Evolutionary conservation across 2,113 vertebrate genomes (phyloP).

Genomic region (Elachura formosa): DNA sequence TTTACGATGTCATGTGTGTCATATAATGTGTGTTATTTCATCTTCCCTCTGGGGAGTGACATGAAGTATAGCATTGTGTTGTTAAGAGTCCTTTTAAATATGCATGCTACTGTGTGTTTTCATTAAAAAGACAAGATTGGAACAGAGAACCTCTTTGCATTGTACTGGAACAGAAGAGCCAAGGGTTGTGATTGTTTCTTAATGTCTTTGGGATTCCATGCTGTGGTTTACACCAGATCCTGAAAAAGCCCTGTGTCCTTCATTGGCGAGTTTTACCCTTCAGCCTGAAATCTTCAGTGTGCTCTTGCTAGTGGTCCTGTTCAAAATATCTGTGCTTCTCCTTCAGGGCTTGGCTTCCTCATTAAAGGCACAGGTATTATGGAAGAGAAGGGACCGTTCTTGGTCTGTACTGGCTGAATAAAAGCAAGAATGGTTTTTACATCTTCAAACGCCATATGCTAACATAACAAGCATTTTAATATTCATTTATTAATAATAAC

Average conservation of each 20-base stretch:
- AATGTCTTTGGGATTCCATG: not conserved
- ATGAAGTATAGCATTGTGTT: not conserved
- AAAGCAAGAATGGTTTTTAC: slow-evolving; percentile 22
- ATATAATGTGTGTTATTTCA: not conserved
- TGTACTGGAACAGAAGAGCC: not conserved
- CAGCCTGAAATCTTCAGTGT: not conserved
- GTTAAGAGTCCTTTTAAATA: slow-evolving; percentile 19
- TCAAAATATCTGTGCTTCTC: not conserved
- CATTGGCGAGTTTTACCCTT: accelerated
- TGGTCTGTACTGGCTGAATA: not conserved
- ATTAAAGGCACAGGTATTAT: not conserved
- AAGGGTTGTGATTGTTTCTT: not conserved
- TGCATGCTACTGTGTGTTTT: not conserved
- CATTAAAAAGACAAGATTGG: not conserved
- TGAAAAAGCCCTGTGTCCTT: not conserved
- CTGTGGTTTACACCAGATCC: not conserved
- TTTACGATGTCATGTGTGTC: not conserved
- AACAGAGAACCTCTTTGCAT: not conserved
- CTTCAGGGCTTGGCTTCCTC: not conserved
- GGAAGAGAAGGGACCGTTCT: not conserved
- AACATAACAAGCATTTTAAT: slow-evolving; percentile 59
- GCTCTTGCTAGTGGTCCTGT: not conserved
- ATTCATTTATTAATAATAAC: slow-evolving; percentile 69
- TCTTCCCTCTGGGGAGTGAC: not conserved
- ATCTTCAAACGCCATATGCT: slow-evolving; percentile 32